Percentiles rank a stretch among this genome's conserved stretches.
Evolutionary conservation across 2,113 vertebrate species (phyloP).

Genomic region (Nibea albiflora): DNA sequence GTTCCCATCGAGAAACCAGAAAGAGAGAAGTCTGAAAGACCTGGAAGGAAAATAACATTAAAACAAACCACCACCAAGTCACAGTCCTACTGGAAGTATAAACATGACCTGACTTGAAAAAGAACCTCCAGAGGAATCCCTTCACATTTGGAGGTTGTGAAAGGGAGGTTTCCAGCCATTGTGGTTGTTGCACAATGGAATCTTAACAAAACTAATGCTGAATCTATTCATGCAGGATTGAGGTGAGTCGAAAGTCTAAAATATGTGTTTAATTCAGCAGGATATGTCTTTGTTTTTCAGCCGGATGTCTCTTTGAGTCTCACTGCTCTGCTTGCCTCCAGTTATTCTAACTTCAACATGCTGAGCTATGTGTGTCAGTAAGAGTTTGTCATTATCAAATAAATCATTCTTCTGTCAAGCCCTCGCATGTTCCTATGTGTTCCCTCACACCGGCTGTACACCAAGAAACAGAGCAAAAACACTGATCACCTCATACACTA

Average conservation of each 20-base stretch:
- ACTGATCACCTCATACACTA: background rate
- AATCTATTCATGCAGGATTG: slow-evolving; percentile 28
- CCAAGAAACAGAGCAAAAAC: background rate
- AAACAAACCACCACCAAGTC: slow-evolving; percentile 33
- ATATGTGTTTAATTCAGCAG: background rate
- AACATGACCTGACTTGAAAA: slow-evolving; percentile 58
- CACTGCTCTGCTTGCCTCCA: slow-evolving; percentile 16
- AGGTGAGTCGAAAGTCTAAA: slow-evolving; percentile 14
- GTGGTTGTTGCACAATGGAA: slow-evolving; percentile 27
- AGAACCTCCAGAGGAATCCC: slow-evolving; percentile 31
- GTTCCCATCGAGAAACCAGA: background rate
- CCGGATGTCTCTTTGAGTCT: background rate
- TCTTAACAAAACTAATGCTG: slow-evolving; percentile 45
- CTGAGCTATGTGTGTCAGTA: slow-evolving; percentile 1
- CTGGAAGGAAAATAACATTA: slow-evolving; percentile 24
- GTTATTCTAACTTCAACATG: background rate
- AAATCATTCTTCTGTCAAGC: background rate
- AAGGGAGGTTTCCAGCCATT: slow-evolving; percentile 31
- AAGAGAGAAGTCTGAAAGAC: background rate
- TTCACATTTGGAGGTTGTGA: background rate
- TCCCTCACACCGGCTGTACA: background rate
- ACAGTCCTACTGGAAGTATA: slow-evolving; percentile 10
- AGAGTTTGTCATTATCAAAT: background rate
- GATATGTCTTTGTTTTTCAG: background rate
- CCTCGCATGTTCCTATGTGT: no score